Base-by-base conservation (phyloP, 1,140 invertebrate species). In the Meloidogyne exigua region DNA sequence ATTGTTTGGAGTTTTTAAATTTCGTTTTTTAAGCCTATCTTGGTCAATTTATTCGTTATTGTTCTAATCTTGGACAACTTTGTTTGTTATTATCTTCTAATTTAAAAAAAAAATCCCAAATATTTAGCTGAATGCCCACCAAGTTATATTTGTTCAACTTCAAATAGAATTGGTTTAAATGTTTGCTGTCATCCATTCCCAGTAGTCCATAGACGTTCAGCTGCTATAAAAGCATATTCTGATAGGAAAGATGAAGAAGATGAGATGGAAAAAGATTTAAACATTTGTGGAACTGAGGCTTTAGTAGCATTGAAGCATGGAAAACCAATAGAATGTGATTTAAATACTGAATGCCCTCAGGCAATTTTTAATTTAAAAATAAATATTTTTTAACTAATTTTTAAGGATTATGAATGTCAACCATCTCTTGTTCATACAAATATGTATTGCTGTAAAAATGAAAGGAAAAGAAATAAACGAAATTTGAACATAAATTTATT, bases 121-220 rank as follows among this genome's bases (percentile, higher is more conserved):
- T 65, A 7, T 65, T 1, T 28, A 57, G 81, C 82, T 26, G 67
- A 49, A 18, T 82, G 81, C 26, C 81, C 81, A 28, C 82, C 81
- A 23, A 78, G 62, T 28, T 82, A 82, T 57, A 42, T 78, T 28
- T 82, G 81, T 68, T 39, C 81, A 21, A 32, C 49, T 28, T 84
- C 82, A 28, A 84, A 80, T 25, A 57, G 68, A 44, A n/a, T 63
- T 28, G 81, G 81, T 3, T 10, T 82, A 18, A 83, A 81, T 74
- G 82, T 82, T 18, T 82, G 81, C 32, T 82, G 81, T 65, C 81
- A 81, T 65, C 25, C 32, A 4, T 78, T 68, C 21, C 76, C 71
- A 49, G 9, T 57, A 57, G 18, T 57, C 21, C 4, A n/a, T 57
- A 65, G 76, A 57, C 49, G 49, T 57, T 57, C 49, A n/a, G 13